Percentiles rank a stretch among this genome's conserved stretches.
Conservation (phyloP, 2,113 vertebrate species). For the Stercorarius parasiticus region DNA sequence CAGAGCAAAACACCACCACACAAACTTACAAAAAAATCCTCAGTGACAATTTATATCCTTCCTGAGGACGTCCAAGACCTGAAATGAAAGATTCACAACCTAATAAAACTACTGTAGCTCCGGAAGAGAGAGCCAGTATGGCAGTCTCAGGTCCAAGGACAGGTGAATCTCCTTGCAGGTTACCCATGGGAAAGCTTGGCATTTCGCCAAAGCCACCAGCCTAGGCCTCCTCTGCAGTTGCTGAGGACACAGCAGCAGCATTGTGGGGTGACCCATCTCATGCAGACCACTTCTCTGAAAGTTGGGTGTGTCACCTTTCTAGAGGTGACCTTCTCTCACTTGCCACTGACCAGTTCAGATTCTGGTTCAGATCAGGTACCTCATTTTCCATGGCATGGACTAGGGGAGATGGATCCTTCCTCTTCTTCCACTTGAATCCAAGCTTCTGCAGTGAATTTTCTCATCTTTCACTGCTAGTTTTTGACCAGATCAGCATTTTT, state of each 20-base stretch:
- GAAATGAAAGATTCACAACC: not conserved
- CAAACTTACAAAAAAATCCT: not conserved
- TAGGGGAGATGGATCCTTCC: not conserved
- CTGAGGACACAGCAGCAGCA: not conserved
- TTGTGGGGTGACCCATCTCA: not conserved
- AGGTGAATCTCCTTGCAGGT: not conserved
- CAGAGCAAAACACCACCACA: not conserved
- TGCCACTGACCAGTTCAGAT: not conserved
- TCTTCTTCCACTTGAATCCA: not conserved
- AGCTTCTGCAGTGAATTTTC: not conserved
- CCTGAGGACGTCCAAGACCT: not conserved
- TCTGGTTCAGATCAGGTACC: not conserved
- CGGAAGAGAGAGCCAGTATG: not conserved
- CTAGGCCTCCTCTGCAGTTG: not conserved
- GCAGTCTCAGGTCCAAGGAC: not conserved
- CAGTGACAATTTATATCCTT: not conserved
- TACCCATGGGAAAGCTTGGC: not conserved
- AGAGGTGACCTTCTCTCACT: not conserved
- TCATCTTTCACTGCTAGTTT: not conserved
- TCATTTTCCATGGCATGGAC: fast-evolving
- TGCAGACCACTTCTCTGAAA: not conserved
- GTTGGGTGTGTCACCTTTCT: not conserved
- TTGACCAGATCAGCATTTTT: not conserved
- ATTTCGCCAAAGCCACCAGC: not conserved
- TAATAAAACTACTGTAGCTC: not conserved